Evolutionary conservation across 2,797 vertebrate species (phyloP).

Genomic region (Acropternis orthonyx): DNA sequence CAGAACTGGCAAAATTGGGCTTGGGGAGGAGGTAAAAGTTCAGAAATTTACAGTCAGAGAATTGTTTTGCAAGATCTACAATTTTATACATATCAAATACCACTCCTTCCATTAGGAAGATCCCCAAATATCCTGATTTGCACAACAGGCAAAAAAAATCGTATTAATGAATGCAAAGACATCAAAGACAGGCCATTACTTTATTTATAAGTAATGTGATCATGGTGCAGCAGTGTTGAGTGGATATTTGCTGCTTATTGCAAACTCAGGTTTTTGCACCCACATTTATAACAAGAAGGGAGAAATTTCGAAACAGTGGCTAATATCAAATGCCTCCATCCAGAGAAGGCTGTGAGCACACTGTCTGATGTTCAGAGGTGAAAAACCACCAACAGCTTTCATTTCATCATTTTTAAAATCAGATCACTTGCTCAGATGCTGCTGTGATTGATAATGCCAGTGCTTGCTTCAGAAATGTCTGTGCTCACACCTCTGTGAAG

Average conservation of each 20-base stretch:
- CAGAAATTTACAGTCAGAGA: neutral
- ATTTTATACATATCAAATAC: neutral
- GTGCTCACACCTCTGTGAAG: neutral
- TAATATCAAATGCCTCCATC: neutral
- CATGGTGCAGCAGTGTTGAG: neutral
- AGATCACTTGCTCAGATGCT: neutral
- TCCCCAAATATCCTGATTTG: neutral
- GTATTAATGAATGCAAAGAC: neutral
- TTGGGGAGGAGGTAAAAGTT: neutral
- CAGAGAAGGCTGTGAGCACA: neutral
- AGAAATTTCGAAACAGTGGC: neutral
- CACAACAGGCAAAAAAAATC: neutral
- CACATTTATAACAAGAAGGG: neutral
- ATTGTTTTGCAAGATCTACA: neutral
- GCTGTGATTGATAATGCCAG: slow-evolving; percentile 17
- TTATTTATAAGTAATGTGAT: neutral
- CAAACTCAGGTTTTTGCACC: neutral
- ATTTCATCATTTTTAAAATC: slow-evolving; percentile 35
- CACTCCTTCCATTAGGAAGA: neutral
- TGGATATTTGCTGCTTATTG: neutral
- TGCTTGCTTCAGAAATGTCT: slow-evolving; percentile 11
- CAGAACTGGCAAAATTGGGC: neutral
- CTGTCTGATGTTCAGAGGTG: slow-evolving; percentile 16
- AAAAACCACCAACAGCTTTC: neutral
- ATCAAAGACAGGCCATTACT: neutral